Base-by-base conservation (phyloP, 2,888 invertebrate genomes). In the Ophraella communa region DNA sequence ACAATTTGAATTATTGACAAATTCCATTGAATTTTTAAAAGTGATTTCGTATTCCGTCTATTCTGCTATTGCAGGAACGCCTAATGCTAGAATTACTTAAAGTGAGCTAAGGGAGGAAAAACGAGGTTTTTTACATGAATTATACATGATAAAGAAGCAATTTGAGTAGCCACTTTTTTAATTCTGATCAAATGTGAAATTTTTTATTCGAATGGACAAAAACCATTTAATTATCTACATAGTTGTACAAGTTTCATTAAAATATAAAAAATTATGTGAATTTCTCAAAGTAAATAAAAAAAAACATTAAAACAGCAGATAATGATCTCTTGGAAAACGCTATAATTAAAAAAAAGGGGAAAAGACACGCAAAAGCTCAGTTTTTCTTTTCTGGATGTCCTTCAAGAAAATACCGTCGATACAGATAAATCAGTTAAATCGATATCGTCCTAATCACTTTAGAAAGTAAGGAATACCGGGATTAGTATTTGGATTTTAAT, bases 391-490 rank as follows among this genome's bases (percentile, higher is more conserved):
- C 27, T 44, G n/a, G n/a, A n/a, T n/a, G n/a, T n/a, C n/a, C n/a
- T n/a, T 44, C 44, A 45, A 42, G 18, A 56, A 44, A 27, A 11
- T 24, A 42, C 56, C 24, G 35, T 8, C 20, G 35, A 39, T 53
- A 53, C 17, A 20, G 18, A 55, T 55, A 42, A 55, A 55, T 53
- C 11, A 33, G 20, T 27, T 44, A 44, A 44, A 44, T 56, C 56
- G 56, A 56, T 56, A 56, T 44, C 10, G 56, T 56, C 30, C 30
- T 30, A 56, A 56, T 56, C 56, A 18, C 44, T 44, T 24, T 56
- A 44, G 27, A 45, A 44, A 30, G 44, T 56, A 24, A 44, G n/a
- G 27, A 24, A 44, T 56, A 24, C 44, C 10, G 11, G 56, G 44
- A 56, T 56, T 44, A 56, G 7, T 7, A 27, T 27, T 56, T 45